Evolutionary conservation across 2,888 invertebrate species (phyloP).

Genomic region (Drosophila pseudotalamancana): DNA sequence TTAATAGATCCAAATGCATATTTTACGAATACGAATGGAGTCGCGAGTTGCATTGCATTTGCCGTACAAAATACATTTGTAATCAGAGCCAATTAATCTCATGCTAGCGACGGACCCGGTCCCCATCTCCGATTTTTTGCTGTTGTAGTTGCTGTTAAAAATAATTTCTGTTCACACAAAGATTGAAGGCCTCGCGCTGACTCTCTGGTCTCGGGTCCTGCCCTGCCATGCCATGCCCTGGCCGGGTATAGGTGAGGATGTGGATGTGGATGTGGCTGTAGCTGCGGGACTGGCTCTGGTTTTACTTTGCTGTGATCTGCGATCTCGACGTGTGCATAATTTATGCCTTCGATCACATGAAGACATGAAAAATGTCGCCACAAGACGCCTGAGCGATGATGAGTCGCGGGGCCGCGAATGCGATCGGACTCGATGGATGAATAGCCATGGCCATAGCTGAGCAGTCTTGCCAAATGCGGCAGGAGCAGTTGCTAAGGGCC

Average conservation of each 20-base stretch:
- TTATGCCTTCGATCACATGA: slow-evolving; percentile 80
- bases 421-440: slow-evolving; percentile 38
- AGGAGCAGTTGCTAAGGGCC: slow-evolving; percentile 18
- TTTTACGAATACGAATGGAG: slow-evolving; percentile 63
- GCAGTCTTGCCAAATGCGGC: slow-evolving; percentile 71
- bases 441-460: slow-evolving; percentile 56
- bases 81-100: slow-evolving; percentile 75
- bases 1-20: slow-evolving; percentile 77
- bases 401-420: slow-evolving; percentile 36
- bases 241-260: no score
- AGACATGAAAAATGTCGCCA: slow-evolving; percentile 79
- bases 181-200: slow-evolving; percentile 64
- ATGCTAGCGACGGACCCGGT: slow-evolving; percentile 34
- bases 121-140: slow-evolving; percentile 25
- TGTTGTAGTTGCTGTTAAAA: slow-evolving; percentile 73
- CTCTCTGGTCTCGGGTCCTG: neutral
- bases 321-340: slow-evolving; percentile 68
- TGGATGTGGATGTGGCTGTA: no score
- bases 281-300: slow-evolving; percentile 1
- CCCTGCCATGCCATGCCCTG: neutral
- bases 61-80: slow-evolving; percentile 68
- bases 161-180: slow-evolving; percentile 81
- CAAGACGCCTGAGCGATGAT: slow-evolving; percentile 74
- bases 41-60: slow-evolving; percentile 43
- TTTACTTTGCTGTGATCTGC: slow-evolving; percentile 43